Base-by-base conservation (phyloP, 2,888 invertebrate species). In the Clepsis dumicolana region DNA sequence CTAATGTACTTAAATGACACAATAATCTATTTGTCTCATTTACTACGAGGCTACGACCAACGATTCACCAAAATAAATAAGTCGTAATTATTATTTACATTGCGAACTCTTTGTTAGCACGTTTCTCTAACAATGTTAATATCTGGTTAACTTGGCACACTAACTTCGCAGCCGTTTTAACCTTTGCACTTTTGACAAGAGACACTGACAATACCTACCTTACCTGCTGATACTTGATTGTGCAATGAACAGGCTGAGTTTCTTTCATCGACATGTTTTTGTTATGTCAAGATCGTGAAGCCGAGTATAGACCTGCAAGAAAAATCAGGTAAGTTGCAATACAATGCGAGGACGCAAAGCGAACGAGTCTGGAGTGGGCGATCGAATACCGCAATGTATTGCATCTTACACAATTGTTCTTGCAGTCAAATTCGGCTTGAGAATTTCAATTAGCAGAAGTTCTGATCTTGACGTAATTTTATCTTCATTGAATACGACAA, bases 1-100 rank as follows among this genome's bases (percentile, higher is more conserved):
- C 14, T 24, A 27, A n/a, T 48, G 48, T 44, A 44, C 16, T 48
- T 48, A 21, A 48, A 21, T 48, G 48, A 48, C 48, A 21, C 21
- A 48, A 5, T 44, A 38, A 44, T 44, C 18, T 44, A 48, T 21
- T 48, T 48, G 48, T 21, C 21, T 10, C 8, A 21, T 2, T 48
- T 44, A 18, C 21, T 12, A 48, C 21, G 48, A 48, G 16, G 8
- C 21, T 12, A 48, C 21, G 48, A 48, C 12, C 21, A 10, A 48
- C 12, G 48, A 21, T 18, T 18, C 21, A 21, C 48, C 48, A 44
- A 7, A 44, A 44, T 44, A 44, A 16, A 44, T 44, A 41, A 16
- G 16, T 44, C 44, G 44, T 18, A 44, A 44, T 44, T n/a, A 2
- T 18, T 48, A 48, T 48, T 48, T 48, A 21, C 48, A 2, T 21